Conservation (phyloP, 2,888 invertebrate genomes). For the Lysandra bellargus region DNA sequence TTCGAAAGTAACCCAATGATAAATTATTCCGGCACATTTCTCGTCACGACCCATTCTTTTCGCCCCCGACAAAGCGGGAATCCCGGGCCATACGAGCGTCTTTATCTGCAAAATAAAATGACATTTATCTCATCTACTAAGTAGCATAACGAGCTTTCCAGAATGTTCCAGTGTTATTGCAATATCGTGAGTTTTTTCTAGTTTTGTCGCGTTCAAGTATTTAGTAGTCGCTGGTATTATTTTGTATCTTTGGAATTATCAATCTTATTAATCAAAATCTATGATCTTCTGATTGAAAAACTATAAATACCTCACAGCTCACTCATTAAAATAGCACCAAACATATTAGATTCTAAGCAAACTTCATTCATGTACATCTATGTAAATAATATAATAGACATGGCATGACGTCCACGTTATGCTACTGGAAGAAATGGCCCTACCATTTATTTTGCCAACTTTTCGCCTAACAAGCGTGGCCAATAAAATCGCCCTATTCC, state of each 20-base stretch:
- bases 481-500: too few relatives aligned
- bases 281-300: too few relatives aligned
- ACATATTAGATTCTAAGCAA: too few relatives aligned
- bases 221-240: not conserved
- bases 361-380: too few relatives aligned
- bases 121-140: constrained; percentile 61
- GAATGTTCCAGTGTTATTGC: constrained; percentile 7
- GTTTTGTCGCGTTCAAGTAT: not conserved
- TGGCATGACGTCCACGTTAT: too few relatives aligned
- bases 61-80: constrained; percentile 68
- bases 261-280: too few relatives aligned
- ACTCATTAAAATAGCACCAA: too few relatives aligned
- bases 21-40: constrained; percentile 75
- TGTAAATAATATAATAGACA: too few relatives aligned
- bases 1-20: constrained; percentile 69
- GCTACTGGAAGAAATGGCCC: too few relatives aligned
- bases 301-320: too few relatives aligned
- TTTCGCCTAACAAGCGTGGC: too few relatives aligned
- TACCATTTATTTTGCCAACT: too few relatives aligned
- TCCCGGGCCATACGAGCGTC: constrained; percentile 66
- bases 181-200: not conserved
- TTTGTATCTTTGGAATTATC: not conserved
- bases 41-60: constrained; percentile 71
- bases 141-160: constrained; percentile 47
- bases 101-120: constrained; percentile 71